Evolutionary conservation across 2,888 invertebrate genomes (phyloP).

Genomic region (Eretmocerus hayati): DNA sequence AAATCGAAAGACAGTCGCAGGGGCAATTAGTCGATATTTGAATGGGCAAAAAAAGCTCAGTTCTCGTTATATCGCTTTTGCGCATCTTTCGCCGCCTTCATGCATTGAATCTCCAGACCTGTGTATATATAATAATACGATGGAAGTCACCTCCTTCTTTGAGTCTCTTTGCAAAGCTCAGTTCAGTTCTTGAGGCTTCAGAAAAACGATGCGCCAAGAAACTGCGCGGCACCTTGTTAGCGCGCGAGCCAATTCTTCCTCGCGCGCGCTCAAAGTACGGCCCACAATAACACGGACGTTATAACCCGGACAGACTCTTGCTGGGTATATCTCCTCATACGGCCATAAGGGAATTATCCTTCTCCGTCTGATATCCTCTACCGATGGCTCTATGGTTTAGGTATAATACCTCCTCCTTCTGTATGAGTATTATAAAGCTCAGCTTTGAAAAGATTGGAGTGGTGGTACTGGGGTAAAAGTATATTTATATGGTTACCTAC

Average conservation of each 20-base stretch:
- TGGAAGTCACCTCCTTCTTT: too few relatives aligned
- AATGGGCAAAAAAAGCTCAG: constrained; percentile 44
- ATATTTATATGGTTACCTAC: too few relatives aligned
- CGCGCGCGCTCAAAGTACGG: not conserved
- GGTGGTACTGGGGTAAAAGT: too few relatives aligned
- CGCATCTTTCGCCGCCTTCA: constrained; percentile 22
- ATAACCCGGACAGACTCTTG: not conserved
- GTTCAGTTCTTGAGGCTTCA: too few relatives aligned
- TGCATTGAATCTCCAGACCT: too few relatives aligned
- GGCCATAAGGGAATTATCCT: not conserved
- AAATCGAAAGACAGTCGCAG: too few relatives aligned
- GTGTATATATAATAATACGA: too few relatives aligned
- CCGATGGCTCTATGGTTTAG: too few relatives aligned
- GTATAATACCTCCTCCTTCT: too few relatives aligned
- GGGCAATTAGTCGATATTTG: constrained; percentile 48
- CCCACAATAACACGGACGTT: not conserved
- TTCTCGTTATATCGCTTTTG: constrained; percentile 22
- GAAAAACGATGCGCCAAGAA: constrained; percentile 30
- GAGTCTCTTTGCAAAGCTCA: too few relatives aligned
- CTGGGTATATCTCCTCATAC: not conserved
- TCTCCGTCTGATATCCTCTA: not conserved
- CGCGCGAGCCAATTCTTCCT: constrained; percentile 23
- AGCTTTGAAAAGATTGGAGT: too few relatives aligned
- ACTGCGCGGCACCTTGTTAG: constrained; percentile 47
- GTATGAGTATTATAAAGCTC: too few relatives aligned